Evolutionary conservation across 2,888 invertebrate species (phyloP).

Genomic region (Pemphredon lugubris): DNA sequence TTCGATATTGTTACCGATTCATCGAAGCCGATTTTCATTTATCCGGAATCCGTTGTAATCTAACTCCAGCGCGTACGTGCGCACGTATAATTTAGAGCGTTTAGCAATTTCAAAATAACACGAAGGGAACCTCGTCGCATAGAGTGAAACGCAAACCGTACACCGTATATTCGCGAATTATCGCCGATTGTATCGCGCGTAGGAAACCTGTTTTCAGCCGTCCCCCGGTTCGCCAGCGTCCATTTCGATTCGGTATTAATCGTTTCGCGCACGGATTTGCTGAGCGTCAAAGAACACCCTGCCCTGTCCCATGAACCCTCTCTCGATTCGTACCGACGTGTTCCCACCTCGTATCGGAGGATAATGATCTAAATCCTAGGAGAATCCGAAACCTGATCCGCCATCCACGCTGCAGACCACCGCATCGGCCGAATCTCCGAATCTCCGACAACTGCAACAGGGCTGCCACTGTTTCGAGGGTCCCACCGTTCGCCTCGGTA

Average conservation of each 20-base stretch:
- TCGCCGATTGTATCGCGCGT: background rate
- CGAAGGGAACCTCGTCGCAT: too few relatives aligned
- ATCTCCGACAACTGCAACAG: slow-evolving; percentile 15
- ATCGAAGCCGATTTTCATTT: too few relatives aligned
- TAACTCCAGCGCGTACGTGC: too few relatives aligned
- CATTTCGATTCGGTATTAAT: slow-evolving; percentile 43
- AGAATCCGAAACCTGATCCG: slow-evolving; percentile 63
- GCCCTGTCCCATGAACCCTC: slow-evolving; percentile 31
- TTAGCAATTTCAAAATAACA: too few relatives aligned
- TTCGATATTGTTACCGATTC: too few relatives aligned
- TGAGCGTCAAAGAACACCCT: slow-evolving; percentile 57
- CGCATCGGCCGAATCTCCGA: slow-evolving; percentile 25
- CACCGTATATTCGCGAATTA: background rate
- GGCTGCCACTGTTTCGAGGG: too few relatives aligned
- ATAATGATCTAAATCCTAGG: slow-evolving; percentile 67
- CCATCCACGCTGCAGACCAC: slow-evolving; percentile 34
- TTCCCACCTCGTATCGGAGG: slow-evolving; percentile 60
- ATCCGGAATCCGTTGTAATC: too few relatives aligned
- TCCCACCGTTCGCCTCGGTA: slow-evolving; percentile 33
- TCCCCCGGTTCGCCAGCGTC: too few relatives aligned
- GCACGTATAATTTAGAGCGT: too few relatives aligned
- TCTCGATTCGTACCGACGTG: slow-evolving; percentile 54
- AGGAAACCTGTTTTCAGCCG: too few relatives aligned
- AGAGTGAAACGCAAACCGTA: background rate
- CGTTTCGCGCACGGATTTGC: slow-evolving; percentile 62